Evolutionary conservation across 1,140 invertebrate genomes (phyloP), one percentile per base, ranked within the genome.

Genomic region (Dermatophagoides farinae): DNA sequence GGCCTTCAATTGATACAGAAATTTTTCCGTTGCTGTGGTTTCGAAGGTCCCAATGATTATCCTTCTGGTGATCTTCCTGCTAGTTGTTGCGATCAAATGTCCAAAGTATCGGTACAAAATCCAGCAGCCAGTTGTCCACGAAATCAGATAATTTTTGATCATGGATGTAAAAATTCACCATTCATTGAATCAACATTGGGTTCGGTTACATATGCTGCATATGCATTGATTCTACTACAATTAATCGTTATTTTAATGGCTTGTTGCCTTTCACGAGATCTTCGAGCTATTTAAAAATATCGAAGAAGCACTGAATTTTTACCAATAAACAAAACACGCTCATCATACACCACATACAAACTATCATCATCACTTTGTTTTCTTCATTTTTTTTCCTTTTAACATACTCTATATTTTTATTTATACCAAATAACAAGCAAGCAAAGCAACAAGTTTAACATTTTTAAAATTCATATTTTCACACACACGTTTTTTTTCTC

Each of bases 91-190:
- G n/a, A 23, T 14, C 10, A 38, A 20, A 44, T 12, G 14, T 18
- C 23, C 5, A 47, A 47, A 18, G 14, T 25, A 5, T 55, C 53
- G 14, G 1, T 55, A 25, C 2, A 55, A 4, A 31, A 55, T 12
- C 53, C 53, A 14, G 2, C 11, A 2, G 23, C 16, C 5, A 31
- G 10, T 14, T 55, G 53, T 44, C 12, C 53, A 12, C 2, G 25
- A 25, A 5, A 14, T 14, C 16, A n/a, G 6, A 12, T 44, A n/a
- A 1, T 4, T 23, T 40, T 41, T 25, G n/a, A 6, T 1, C 1
- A 14, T 55, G 53, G 53, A 1, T 55, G 53, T 23, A 55, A 55
- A 25, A 25, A 55, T 20, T 55, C 53, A 23, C 53, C 53, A 20
- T n/a, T 38, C 10, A 44, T 55, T 20, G 12, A 55, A 25, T 6